Evolutionary conservation across 2,797 vertebrate species (phyloP).

Genomic region (Champsocephalus esox): DNA sequence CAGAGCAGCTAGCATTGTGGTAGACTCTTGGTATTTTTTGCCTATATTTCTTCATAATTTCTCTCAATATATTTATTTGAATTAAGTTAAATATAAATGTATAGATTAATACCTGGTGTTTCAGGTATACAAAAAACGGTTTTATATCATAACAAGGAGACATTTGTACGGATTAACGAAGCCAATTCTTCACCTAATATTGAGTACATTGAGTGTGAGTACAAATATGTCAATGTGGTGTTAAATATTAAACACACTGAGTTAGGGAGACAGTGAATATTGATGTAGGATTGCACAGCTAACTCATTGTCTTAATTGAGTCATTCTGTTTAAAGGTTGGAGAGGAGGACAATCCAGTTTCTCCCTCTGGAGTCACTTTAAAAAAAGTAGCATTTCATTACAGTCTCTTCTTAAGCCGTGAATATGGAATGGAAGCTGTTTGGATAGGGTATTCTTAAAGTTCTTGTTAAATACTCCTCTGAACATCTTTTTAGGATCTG

Average conservation of each 20-base stretch:
- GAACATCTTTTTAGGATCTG: constrained; percentile 45
- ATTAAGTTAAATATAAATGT: not conserved
- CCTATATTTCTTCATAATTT: not conserved
- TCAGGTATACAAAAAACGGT: too few relatives aligned
- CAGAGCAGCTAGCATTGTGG: not conserved
- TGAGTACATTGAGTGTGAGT: not conserved
- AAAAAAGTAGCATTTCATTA: constrained; percentile 18
- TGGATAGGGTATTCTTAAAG: constrained; percentile 34
- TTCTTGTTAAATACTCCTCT: constrained; percentile 56
- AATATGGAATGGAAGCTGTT: constrained; percentile 49
- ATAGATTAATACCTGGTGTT: not conserved
- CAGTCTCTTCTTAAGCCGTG: constrained; percentile 8
- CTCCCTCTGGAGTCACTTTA: constrained; percentile 6
- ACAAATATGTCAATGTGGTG: not conserved
- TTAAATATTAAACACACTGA: constrained; percentile 7
- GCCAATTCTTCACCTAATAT: not conserved
- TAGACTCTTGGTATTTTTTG: not conserved
- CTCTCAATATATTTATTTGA: not conserved
- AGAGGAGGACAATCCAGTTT: constrained; percentile 9
- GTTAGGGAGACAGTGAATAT: not conserved
- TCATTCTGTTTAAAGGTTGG: constrained; percentile 6
- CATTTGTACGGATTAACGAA: too few relatives aligned
- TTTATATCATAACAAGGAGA: too few relatives aligned
- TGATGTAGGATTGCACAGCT: constrained; percentile 5
- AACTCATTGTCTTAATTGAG: constrained; percentile 11